Evolutionary conservation across 2,888 invertebrate genomes (phyloP).

Genomic region (Agonopterix arenella): DNA sequence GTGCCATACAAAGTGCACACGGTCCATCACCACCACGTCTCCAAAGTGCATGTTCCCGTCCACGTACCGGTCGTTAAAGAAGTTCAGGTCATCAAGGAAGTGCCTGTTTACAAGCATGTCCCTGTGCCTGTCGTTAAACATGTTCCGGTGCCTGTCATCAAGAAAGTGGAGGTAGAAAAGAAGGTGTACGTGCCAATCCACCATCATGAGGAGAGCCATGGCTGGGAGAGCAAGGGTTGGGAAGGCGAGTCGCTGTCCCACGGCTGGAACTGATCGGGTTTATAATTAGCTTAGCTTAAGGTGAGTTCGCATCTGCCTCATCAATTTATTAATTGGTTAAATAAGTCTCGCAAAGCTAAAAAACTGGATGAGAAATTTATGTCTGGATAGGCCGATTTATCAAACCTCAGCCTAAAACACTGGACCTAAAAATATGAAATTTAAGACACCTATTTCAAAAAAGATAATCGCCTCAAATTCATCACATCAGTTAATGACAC

Average conservation of each 20-base stretch:
- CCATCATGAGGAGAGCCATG: constrained; percentile 42
- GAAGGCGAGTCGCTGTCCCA: constrained; percentile 66
- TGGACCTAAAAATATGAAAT: too few relatives aligned
- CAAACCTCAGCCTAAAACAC: too few relatives aligned
- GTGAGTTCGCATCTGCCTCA: constrained; percentile 20
- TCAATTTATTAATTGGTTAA: not conserved
- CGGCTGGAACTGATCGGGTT: constrained; percentile 62
- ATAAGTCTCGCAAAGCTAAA: too few relatives aligned
- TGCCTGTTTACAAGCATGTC: constrained; percentile 58
- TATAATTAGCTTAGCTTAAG: constrained; percentile 35
- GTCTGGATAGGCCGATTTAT: too few relatives aligned
- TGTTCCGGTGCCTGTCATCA: constrained; percentile 49
- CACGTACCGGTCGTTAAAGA: constrained; percentile 65
- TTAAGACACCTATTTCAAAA: too few relatives aligned
- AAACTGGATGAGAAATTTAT: not conserved
- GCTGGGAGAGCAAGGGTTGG: constrained; percentile 31
- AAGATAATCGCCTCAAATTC: too few relatives aligned
- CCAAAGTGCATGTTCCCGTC: constrained; percentile 57
- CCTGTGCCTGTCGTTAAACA: constrained; percentile 62
- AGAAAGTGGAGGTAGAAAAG: constrained; percentile 38
- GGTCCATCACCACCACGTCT: constrained; percentile 66
- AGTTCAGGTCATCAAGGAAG: constrained; percentile 63
- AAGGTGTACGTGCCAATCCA: constrained; percentile 51
- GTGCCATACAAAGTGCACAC: constrained; percentile 70
- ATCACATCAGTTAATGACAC: too few relatives aligned